Percentiles rank a stretch among this genome's conserved stretches.
phyloP scores from a whole-genome alignment of 2,888 invertebrate genomes.

The Amblyteles armatorius region DNA sequence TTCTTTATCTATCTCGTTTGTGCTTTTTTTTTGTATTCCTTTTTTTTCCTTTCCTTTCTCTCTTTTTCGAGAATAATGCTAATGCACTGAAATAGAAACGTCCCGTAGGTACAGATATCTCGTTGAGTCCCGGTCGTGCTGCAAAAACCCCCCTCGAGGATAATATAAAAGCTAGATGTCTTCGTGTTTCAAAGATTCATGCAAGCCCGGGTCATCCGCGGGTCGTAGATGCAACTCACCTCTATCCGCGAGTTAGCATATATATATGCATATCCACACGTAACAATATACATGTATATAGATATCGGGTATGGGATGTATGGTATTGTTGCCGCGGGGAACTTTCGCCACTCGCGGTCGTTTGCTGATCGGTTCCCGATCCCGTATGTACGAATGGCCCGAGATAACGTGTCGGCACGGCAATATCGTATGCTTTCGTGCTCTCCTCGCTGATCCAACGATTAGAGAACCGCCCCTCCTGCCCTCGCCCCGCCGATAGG shows the following conservation, averaged over 20 bases:
- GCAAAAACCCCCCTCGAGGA: conserved; percentile 32
- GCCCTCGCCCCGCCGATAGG: conserved; percentile 20
- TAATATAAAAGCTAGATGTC: conserved; percentile 54
- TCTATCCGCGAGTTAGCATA: conserved; percentile 40
- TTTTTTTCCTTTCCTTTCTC: conserved; percentile 18
- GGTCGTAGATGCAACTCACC: conserved; percentile 63
- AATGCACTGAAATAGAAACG: conserved; percentile 67
- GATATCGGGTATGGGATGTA: conserved; percentile 4
- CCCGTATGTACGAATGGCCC: conserved; percentile 49
- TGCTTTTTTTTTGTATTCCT: conserved; percentile 2
- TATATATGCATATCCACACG: neutral
- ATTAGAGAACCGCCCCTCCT: conserved; percentile 51
- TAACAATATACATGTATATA: neutral
- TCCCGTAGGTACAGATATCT: conserved; percentile 52
- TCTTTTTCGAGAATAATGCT: conserved; percentile 50
- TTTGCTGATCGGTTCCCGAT: conserved; percentile 41
- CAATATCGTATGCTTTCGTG: conserved; percentile 66
- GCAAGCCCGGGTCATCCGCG: conserved; percentile 55
- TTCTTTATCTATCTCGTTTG: conserved; percentile 31
- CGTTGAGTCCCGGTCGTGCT: conserved; percentile 47
- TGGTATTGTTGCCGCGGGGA: conserved; percentile 37
- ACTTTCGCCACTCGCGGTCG: conserved; percentile 19
- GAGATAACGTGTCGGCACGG: conserved; percentile 56
- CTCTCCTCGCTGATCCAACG: conserved; percentile 66
- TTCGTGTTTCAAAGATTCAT: conserved; percentile 54